These are phyloP conservation scores for Limosa lapponica DNA, from an alignment of 2,797 vertebrate genomes.

Conservation along the genomic window DNA sequence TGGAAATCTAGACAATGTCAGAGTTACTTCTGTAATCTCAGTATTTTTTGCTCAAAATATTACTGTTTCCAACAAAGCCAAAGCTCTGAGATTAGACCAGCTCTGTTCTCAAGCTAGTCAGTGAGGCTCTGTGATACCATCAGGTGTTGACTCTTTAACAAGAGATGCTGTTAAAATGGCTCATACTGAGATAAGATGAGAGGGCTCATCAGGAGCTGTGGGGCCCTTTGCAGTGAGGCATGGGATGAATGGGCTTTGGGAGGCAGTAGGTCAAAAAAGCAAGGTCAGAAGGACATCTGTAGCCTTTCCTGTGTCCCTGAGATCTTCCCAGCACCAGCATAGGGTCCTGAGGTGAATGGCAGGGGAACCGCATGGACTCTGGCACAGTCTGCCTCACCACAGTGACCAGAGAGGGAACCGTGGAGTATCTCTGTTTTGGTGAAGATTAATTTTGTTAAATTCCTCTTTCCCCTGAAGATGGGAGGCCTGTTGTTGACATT, in stretches of 20 bases:
- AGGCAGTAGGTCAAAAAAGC: neutral
- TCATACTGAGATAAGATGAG: neutral
- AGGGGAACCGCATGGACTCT: neutral
- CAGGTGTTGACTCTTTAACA: neutral
- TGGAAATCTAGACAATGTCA: neutral
- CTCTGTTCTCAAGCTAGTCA: neutral
- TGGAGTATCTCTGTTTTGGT: neutral
- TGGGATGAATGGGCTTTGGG: rapidly evolving
- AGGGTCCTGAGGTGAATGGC: rapidly evolving
- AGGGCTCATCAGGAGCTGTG: rapidly evolving
- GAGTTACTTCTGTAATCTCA: neutral
- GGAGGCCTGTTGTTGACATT: neutral
- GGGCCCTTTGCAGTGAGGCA: neutral
- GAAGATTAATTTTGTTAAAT: neutral
- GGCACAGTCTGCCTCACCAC: neutral
- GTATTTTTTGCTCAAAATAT: neutral
- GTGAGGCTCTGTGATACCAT: neutral
- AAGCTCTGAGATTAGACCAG: neutral
- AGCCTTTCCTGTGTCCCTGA: neutral
- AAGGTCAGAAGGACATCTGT: neutral
- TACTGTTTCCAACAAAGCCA: neutral
- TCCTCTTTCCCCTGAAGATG: neutral
- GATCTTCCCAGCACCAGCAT: neutral
- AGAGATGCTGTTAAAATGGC: neutral
- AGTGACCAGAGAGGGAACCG: rapidly evolving